Evolutionary conservation across 2,797 vertebrate species (phyloP).

Genomic region (Vireo griseus): DNA sequence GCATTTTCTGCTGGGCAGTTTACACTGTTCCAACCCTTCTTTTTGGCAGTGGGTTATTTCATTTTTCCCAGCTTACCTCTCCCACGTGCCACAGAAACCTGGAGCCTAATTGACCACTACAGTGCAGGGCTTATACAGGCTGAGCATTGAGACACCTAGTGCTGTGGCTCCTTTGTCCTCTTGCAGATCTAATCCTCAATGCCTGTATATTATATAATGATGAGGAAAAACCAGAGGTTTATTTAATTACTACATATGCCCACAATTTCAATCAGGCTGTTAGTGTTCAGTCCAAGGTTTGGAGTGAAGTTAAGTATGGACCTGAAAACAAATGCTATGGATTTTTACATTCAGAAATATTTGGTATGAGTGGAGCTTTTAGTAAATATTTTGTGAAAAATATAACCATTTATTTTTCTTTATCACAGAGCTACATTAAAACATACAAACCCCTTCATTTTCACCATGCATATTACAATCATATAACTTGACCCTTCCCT

Average conservation of each 20-base stretch:
- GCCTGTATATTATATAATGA: not conserved
- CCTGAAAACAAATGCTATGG: not conserved
- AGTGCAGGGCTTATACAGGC: not conserved
- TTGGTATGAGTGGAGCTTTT: not conserved
- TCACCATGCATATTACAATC: not conserved
- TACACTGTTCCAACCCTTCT: not conserved
- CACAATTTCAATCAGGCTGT: not conserved
- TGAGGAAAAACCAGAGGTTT: not conserved
- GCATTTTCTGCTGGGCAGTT: not conserved
- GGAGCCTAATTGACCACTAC: accelerated
- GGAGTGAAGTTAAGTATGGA: not conserved
- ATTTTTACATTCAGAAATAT: not conserved
- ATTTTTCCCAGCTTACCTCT: not conserved
- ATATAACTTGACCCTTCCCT: not conserved
- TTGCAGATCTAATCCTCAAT: not conserved
- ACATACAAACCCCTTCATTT: not conserved
- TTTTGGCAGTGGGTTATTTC: not conserved
- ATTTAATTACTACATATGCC: not conserved
- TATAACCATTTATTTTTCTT: not conserved
- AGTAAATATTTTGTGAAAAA: not conserved
- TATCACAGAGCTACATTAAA: not conserved
- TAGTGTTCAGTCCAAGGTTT: not conserved
- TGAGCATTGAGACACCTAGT: not conserved
- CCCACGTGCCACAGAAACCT: not conserved
- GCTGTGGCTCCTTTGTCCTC: not conserved